A percentile compares a stretch with the other conserved stretches of the same genome.
Conservation (phyloP, 53 echinoderm and acorn worm species). For the Stichopus horrens region DNA sequence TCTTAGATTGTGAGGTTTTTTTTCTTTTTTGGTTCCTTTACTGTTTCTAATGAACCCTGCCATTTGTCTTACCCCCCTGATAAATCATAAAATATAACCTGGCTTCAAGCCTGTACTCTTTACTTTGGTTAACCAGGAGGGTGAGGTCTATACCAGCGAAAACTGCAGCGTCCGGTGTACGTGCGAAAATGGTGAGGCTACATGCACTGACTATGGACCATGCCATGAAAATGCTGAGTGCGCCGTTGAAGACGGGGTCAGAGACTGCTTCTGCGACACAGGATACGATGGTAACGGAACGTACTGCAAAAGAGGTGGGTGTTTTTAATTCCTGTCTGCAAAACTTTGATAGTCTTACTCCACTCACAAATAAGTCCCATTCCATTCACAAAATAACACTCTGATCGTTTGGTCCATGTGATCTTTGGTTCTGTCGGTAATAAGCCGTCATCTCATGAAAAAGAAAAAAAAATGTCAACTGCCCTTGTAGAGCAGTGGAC, state of each 20-base stretch:
- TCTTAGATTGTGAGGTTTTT: too few relatives aligned
- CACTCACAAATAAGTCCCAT: too few relatives aligned
- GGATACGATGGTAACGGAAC: conserved; percentile 30
- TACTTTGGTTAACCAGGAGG: not conserved
- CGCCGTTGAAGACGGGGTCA: not conserved
- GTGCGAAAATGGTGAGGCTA: conserved; percentile 3
- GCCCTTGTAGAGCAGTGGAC: too few relatives aligned
- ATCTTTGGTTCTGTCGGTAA: too few relatives aligned
- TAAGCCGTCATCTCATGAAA: too few relatives aligned
- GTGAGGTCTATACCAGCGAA: conserved; percentile 19
- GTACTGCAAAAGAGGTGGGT: conserved; percentile 54
- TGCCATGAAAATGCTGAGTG: conserved; percentile 21
- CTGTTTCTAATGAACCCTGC: not conserved
- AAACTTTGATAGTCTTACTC: too few relatives aligned
- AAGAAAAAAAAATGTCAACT: too few relatives aligned
- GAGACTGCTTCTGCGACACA: conserved; percentile 8
- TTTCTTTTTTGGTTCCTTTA: not conserved
- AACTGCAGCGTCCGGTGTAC: conserved; percentile 27
- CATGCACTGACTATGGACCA: not conserved
- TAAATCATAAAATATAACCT: too few relatives aligned
- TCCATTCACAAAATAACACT: too few relatives aligned
- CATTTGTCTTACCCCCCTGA: not conserved
- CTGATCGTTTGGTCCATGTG: too few relatives aligned
- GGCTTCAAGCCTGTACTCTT: not conserved
- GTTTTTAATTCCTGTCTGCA: not conserved